Evolutionary conservation across 2,888 invertebrate genomes (phyloP).

Genomic region (Cheilosia scutellata): DNA sequence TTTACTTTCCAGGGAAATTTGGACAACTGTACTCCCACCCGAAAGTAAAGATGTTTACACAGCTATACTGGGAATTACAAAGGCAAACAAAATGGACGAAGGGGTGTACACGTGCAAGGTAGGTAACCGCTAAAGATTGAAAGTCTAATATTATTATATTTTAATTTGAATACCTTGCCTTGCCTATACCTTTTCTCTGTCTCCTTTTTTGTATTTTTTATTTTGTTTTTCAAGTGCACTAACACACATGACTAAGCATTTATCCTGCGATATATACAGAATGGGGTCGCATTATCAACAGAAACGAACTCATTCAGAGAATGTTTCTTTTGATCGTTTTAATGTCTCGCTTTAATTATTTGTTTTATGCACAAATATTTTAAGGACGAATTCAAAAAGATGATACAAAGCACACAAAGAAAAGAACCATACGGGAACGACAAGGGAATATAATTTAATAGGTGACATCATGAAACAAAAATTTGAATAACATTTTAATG

Average conservation of each 20-base stretch:
- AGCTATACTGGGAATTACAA: conserved; percentile 89
- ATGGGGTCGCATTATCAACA: background rate
- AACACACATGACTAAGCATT: no score
- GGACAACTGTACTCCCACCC: conserved; percentile 86
- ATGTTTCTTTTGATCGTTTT: conserved; percentile 17
- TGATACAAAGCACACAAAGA: no score
- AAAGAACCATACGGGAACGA: no score
- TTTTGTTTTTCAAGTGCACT: no score
- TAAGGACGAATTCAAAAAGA: background rate
- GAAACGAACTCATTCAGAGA: conserved; percentile 9
- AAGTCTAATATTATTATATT: background rate
- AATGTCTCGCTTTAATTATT: conserved; percentile 12
- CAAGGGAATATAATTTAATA: no score
- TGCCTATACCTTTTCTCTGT: no score
- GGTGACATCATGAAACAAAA: no score
- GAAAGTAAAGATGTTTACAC: conserved; percentile 85
- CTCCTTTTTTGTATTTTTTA: no score
- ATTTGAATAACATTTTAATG: no score
- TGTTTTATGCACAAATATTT: conserved; percentile 1
- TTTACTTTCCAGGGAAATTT: conserved; percentile 86
- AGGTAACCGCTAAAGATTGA: background rate
- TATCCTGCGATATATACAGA: background rate
- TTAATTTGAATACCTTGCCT: background rate
- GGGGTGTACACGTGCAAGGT: conserved; percentile 93
- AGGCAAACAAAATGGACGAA: conserved; percentile 88